Conservation (phyloP, 2,888 invertebrate genomes). For the Andrena bicolor region DNA sequence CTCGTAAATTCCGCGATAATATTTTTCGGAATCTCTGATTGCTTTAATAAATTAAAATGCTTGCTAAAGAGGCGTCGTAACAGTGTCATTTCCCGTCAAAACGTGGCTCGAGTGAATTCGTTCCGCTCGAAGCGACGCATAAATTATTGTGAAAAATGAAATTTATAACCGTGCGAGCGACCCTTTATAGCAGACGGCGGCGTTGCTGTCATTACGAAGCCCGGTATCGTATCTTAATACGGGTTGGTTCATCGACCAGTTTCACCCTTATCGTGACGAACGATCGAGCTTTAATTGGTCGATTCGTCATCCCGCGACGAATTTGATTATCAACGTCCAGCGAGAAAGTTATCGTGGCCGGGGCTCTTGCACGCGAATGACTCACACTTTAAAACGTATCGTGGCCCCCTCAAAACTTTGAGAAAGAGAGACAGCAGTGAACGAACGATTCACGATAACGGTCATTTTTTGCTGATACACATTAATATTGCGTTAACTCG, state of each 20-base stretch:
- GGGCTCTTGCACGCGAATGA: constrained; percentile 80
- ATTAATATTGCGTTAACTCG: constrained; percentile 7
- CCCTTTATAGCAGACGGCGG: constrained; percentile 42
- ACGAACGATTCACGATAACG: constrained; percentile 44
- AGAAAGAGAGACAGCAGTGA: constrained; percentile 51
- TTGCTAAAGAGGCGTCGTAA: constrained; percentile 10
- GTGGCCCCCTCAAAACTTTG: constrained; percentile 63
- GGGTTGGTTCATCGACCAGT: constrained; percentile 77
- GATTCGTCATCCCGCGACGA: constrained; percentile 84
- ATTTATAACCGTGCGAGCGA: constrained; percentile 49
- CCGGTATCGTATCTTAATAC: constrained; percentile 69
- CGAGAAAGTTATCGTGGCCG: constrained; percentile 79
- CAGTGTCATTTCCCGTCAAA: constrained; percentile 22
- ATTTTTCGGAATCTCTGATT: neutral
- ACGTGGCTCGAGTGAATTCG: constrained; percentile 43
- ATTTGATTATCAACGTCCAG: constrained; percentile 84
- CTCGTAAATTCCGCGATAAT: neutral
- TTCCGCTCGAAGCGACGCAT: constrained; percentile 28
- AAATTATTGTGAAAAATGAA: constrained; percentile 58
- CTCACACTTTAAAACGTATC: constrained; percentile 81
- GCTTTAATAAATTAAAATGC: constrained; percentile 28
- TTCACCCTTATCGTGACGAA: constrained; percentile 80
- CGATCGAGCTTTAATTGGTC: constrained; percentile 84
- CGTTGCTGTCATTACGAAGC: constrained; percentile 58
- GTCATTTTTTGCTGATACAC: constrained; percentile 3